Base-by-base conservation (phyloP, 2,888 invertebrate genomes). In the Steinernema scapterisci region DNA sequence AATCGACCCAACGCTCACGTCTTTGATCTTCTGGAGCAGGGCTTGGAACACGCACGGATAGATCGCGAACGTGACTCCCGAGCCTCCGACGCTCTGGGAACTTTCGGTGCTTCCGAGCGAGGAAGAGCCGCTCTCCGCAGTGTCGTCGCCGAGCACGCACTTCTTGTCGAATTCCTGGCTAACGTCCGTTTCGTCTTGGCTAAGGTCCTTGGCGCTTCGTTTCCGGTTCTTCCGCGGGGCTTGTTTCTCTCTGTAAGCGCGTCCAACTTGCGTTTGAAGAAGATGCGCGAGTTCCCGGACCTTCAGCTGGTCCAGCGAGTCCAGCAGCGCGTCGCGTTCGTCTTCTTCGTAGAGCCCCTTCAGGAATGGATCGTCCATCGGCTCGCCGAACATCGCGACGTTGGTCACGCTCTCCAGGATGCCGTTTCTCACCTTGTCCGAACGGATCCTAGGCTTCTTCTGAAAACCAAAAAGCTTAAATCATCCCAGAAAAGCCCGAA, bases 351-450 rank as follows among this genome's bases (percentile, higher is more conserved):
- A 63, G 38, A 63, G 63, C 3, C 63, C 63, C 27, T 9, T 31
- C 31, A 63, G 63, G 16, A 63, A 38, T 16, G 63, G 63, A n/a
- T 63, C 63, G 11, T 16, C 16, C 27, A 38, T 31, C 63, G 63
- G 63, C 27, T 63, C 63, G 31, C 63, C 63, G 31, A 63, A 63
- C 63, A 31, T 31, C 31, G 63, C 6, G 5, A 63, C 16, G 11
- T 31, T n/a, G 31, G 1, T 25, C 2, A 63, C 31, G 13, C 16
- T 25, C 63, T 27, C 27, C 25, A 2, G 1, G 11, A 63, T 5
- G 13, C 16, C 31, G 63, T 31, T 38, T 3, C 31, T 6, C 1
- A 31, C 63, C 16, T 27, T 27, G 63, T 63, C 63, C 5, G 21
- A 27, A 2, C 63, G 63, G 5, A 63, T 27, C 11, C 27, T 1